These are phyloP conservation scores for Setophaga kirtlandii DNA, from an alignment of 2,113 vertebrate genomes.

Conservation along the genomic window DNA sequence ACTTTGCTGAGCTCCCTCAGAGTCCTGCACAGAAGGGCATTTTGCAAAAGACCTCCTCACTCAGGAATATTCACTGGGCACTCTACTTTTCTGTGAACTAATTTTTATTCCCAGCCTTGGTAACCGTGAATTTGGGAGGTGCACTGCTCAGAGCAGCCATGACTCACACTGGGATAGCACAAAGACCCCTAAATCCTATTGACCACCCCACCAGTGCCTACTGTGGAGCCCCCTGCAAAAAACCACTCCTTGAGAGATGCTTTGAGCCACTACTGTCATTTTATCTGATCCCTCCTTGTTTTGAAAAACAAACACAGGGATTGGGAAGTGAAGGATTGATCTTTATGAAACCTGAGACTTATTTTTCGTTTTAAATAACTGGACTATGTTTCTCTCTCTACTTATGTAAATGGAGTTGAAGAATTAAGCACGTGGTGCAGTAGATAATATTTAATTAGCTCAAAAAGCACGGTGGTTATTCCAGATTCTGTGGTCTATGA, in stretches of 20 bases:
- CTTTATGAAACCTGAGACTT: not conserved
- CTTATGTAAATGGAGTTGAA: not conserved
- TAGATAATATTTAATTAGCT: constrained; percentile 9
- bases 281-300: not conserved
- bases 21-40: not conserved
- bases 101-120: not conserved
- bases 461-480: not conserved
- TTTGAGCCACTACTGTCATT: not conserved
- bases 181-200: not conserved
- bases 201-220: not conserved
- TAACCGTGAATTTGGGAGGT: fast-evolving
- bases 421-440: not conserved
- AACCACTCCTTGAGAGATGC: not conserved
- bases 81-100: not conserved
- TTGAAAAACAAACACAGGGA: not conserved
- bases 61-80: not conserved
- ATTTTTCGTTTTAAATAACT: not conserved
- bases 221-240: fast-evolving
- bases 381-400: not conserved
- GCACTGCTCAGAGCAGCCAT: not conserved
- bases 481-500: not conserved
- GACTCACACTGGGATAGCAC: not conserved
- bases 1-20: not conserved
- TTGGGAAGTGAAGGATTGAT: not conserved
- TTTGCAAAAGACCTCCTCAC: not conserved